Percentiles rank a stretch among this genome's conserved stretches.
These are phyloP conservation scores for Ramazzottius varieornatus DNA, from an alignment of 2,888 invertebrate species.

Conservation along the genomic window DNA sequence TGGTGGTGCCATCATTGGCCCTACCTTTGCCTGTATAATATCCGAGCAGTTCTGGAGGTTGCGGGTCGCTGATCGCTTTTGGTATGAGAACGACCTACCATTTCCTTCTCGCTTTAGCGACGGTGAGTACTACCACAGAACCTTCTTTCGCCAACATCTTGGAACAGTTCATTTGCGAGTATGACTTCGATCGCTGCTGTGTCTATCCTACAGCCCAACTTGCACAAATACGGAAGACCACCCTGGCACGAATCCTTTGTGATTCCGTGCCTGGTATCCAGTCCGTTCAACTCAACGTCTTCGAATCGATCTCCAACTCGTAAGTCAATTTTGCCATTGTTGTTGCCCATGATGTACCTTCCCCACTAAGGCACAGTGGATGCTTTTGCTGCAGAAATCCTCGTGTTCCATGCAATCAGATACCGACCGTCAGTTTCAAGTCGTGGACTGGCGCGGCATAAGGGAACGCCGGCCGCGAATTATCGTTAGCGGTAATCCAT, in stretches of 20 bases:
- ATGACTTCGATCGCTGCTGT: no score
- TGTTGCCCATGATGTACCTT: no score
- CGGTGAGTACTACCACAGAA: no score
- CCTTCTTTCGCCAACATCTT: no score
- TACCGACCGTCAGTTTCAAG: background rate
- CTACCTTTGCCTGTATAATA: background rate
- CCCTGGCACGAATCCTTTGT: background rate
- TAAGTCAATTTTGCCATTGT: background rate
- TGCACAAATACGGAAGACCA: background rate
- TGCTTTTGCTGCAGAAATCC: background rate
- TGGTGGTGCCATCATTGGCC: background rate
- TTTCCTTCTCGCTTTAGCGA: background rate
- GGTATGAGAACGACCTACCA: background rate
- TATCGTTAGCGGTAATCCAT: no score
- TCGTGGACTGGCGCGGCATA: background rate
- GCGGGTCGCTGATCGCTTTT: background rate
- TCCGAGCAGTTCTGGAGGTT: slow-evolving; percentile 1
- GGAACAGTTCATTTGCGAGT: no score
- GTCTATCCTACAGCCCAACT: background rate
- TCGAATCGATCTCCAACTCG: background rate
- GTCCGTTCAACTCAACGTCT: background rate
- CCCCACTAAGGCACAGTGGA: no score
- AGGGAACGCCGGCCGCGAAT: no score
- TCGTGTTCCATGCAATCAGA: background rate
- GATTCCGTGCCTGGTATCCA: background rate